Evolutionary conservation across 1,140 invertebrate species (phyloP).

Genomic region (Pollicipes pollicipes): DNA sequence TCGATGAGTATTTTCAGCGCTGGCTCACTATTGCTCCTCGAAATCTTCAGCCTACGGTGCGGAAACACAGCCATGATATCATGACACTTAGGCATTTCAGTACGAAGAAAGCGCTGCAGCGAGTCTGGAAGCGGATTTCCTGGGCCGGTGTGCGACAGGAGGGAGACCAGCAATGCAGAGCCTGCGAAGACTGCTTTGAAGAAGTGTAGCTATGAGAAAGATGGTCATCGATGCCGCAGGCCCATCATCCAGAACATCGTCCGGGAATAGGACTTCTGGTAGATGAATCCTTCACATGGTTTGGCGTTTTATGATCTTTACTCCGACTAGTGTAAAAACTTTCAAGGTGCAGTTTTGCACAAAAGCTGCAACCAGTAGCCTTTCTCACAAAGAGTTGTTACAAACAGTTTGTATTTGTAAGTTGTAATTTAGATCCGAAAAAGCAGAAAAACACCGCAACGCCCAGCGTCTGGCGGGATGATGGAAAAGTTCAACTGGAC

Average conservation of each 20-base stretch:
- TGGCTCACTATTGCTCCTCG: neutral
- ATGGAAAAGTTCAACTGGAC: neutral
- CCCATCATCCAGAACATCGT: neutral
- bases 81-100: neutral
- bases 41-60: neutral
- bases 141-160: neutral
- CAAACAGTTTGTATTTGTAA: too few species aligned
- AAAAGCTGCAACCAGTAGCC: neutral
- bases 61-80: neutral
- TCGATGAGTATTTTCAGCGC: too few species aligned
- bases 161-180: neutral
- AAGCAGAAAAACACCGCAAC: neutral
- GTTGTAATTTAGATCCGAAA: neutral
- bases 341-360: neutral
- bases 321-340: neutral
- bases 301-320: neutral
- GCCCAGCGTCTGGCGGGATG: neutral
- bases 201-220: neutral
- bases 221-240: slow-evolving; percentile 1
- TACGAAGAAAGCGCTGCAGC: neutral
- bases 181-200: neutral
- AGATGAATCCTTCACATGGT: neutral
- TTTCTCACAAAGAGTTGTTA: too few species aligned
- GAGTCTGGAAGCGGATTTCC: neutral
- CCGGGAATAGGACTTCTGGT: neutral